Base-by-base conservation (phyloP, 2,797 vertebrate genomes). In the Petrocephalus sullivani region DNA sequence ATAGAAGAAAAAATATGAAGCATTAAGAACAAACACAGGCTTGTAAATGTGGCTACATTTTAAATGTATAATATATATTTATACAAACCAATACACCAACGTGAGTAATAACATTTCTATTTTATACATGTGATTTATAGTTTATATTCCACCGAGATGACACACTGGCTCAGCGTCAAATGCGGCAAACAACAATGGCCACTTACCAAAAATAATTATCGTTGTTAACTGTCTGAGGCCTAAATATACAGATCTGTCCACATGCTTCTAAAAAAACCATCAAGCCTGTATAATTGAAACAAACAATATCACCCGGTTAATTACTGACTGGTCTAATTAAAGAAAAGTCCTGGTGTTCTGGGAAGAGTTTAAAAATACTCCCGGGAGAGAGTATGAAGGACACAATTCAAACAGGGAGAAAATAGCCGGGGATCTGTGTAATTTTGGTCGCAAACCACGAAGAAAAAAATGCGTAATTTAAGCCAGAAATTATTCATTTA, bases 401-500 rank as follows among this genome's bases (percentile, higher is more conserved):
- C 95, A 94, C 93, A 96, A 96, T 96, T 97, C 96, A 96, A 96
- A 96, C 94, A 88, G 93, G 94, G 92, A 96, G 94, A 96, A 96
- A 96, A 96, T 96, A 96, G 95, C 94, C 88, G 92, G 91, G 93
- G 96, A 94, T 94, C 94, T 94, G 93, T 95, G 95, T 96, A 96
- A 97, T 97, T 97, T 97, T 95, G 95, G 94, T 95, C 89, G 86
- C 88, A 95, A 93, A 96, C 95, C 95, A 90, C 92, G 96, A 90
- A 93, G 94, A 92, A 96, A 86, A 86, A 97, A 96, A 96, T 94
- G 94, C 90, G 94, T 94, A 95, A 95, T 96, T 96, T 96, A 95
- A 96, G 95, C 95, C 91, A 95, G 94, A 95, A 96, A 96, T 95
- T 96, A 96, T 96, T 96, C 95, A 96, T 96, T 95, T 96, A 95